phyloP scores from a whole-genome alignment of 2,888 invertebrate genomes.

The Melinaea marsaeus region DNA sequence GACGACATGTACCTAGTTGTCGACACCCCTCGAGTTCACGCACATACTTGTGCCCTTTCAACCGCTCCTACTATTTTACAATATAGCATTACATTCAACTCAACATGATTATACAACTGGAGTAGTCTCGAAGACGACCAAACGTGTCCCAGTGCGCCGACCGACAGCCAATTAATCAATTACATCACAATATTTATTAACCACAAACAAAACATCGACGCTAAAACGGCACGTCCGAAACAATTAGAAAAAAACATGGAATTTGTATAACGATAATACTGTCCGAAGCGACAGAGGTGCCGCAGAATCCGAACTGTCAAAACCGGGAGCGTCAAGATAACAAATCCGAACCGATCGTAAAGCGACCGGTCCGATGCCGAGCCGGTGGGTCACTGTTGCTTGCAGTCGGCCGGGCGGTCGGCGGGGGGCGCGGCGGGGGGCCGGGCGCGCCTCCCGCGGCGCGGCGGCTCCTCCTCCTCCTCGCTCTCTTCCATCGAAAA shows the following conservation, averaged over 20 bases:
- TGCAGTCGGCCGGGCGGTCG: constrained; percentile 81
- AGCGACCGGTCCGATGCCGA: not conserved
- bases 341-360: not conserved
- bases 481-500: constrained; percentile 80
- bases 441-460: constrained; percentile 56
- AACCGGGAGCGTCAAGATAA: too few relatives aligned
- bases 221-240: constrained; percentile 1
- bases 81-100: constrained; percentile 27
- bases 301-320: constrained; percentile 9
- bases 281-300: constrained; percentile 1
- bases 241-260: constrained; percentile 1
- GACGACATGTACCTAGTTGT: constrained; percentile 34
- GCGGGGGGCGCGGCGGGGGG: constrained; percentile 12
- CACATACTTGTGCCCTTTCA: not conserved
- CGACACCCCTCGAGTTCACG: not conserved
- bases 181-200: constrained; percentile 43
- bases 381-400: constrained; percentile 76
- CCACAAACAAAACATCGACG: constrained; percentile 5
- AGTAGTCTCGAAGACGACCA: constrained; percentile 55
- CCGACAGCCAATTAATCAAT: constrained; percentile 42
- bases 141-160: constrained; percentile 34
- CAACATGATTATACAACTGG: constrained; percentile 38
- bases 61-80: not conserved
- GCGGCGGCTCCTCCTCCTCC: constrained; percentile 71
- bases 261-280: not conserved